Percentiles rank a stretch among this genome's conserved stretches.
Evolutionary conservation across 2,888 invertebrate genomes (phyloP).

Genomic region (Phengaris arion): DNA sequence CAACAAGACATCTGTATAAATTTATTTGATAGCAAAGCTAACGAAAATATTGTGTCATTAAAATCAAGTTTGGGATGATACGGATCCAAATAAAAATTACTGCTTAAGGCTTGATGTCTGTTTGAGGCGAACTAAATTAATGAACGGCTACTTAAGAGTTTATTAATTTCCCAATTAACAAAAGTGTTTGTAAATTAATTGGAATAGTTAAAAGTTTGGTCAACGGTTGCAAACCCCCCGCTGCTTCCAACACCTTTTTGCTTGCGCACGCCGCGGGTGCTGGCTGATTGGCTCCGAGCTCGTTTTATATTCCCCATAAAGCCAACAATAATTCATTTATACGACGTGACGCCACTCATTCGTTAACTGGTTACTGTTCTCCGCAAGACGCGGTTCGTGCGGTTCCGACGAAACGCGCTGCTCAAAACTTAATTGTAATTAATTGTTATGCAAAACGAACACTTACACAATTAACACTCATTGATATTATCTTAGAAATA

Average conservation of each 20-base stretch:
- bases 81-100: slow-evolving; percentile 1
- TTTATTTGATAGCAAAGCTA: neutral
- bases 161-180: slow-evolving; percentile 40
- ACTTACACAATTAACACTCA: neutral
- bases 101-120: neutral
- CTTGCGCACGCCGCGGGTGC: slow-evolving; percentile 72
- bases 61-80: neutral
- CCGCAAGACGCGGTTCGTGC: slow-evolving; percentile 52
- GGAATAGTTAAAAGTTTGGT: slow-evolving; percentile 67
- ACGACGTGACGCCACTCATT: slow-evolving; percentile 78
- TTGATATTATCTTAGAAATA: neutral
- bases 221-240: slow-evolving; percentile 67
- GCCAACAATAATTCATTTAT: slow-evolving; percentile 80
- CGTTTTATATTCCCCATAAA: slow-evolving; percentile 77
- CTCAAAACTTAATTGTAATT: slow-evolving; percentile 28
- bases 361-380: slow-evolving; percentile 70
- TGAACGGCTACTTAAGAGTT: slow-evolving; percentile 2
- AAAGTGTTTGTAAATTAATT: slow-evolving; percentile 67
- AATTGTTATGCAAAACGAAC: slow-evolving; percentile 10
- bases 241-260: slow-evolving; percentile 73
- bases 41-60: slow-evolving; percentile 10
- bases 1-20: neutral
- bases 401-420: slow-evolving; percentile 39
- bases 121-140: neutral
- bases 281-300: slow-evolving; percentile 78